Evolutionary conservation across 2,113 vertebrate species (phyloP).

Genomic region (Calyptommatus sinebrachiatus): DNA sequence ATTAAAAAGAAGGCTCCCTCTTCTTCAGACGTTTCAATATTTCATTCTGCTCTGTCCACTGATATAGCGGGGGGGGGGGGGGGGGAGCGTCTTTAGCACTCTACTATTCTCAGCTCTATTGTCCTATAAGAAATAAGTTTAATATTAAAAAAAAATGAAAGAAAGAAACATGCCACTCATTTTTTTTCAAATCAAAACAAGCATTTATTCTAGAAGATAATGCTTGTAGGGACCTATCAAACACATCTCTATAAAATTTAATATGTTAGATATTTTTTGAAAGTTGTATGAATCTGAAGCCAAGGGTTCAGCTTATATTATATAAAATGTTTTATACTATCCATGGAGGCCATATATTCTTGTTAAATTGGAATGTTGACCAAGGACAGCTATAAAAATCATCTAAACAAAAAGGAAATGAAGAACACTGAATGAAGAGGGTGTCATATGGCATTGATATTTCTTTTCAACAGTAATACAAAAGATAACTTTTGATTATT

Average conservation of each 20-base stretch:
- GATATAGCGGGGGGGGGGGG: too few species aligned
- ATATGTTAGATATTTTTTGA: not conserved
- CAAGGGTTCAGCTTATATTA: not conserved
- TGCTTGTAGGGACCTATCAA: not conserved
- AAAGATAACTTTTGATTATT: too few species aligned
- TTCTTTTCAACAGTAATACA: too few species aligned
- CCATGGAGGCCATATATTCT: not conserved
- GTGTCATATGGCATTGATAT: too few species aligned
- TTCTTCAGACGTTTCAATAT: too few species aligned
- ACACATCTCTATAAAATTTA: not conserved
- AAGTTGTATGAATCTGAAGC: not conserved
- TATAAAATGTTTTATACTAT: not conserved
- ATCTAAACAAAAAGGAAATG: not conserved
- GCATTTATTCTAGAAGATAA: not conserved
- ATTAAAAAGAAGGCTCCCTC: too few species aligned
- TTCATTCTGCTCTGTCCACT: too few species aligned
- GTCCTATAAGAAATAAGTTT: not conserved
- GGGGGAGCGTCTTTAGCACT: too few species aligned
- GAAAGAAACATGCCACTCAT: not conserved
- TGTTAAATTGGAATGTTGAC: not conserved
- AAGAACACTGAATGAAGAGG: not conserved
- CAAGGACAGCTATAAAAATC: constrained; percentile 3
- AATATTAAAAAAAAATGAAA: not conserved
- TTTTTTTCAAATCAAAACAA: not conserved
- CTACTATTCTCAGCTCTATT: too few species aligned